Base-by-base conservation (phyloP, 2,113 vertebrate genomes). In the Glareola pratincola region DNA sequence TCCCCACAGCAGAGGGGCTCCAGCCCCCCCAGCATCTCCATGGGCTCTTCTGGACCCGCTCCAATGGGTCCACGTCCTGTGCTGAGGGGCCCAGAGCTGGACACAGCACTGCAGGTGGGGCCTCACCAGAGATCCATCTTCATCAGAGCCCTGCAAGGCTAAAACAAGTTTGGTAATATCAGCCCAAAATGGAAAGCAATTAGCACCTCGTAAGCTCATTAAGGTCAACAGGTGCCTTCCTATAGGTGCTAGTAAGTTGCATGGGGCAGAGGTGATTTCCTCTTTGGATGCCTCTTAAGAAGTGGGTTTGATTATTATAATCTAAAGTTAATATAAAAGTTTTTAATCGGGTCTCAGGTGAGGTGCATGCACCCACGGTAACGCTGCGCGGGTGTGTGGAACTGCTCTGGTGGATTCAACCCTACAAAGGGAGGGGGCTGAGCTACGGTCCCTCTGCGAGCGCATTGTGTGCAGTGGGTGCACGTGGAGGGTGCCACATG, bases 401-500 rank as follows among this genome's bases (percentile, higher is more conserved):
- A 7, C 36, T 4, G 1, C 4, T 6, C 6, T 10, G 32, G 36
- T 22, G 14, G 16, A 20, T 4, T 10, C 41, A 43, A 0, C 32
- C 23, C 60, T 3, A 2, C 4, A 32, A 37, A 27, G 24, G 17
- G 26, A 27, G 0, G 2, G 39, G 8, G 9, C 16, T 17, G 77
- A 11, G 0, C 14, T 6, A 1, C 0, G 0, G 19, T 8, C 15
- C 10, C 36, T 37, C 32, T 15, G 5, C 0, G 11, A 36, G 72
- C 2, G 1, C 15, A 1, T 12, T 2, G 11, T 5, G 34, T 22
- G 51, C 6, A 6, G 54, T 1, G 36, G 23, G 57, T 12, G 30
- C 14, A 4, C 1, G 3, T 1, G 8, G 50, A 45, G 45, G 59
- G 21, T 37, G 34, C 34, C 1, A 20, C 2, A 23, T 2, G 18